These are phyloP conservation scores for Cancer borealis DNA, from an alignment of 2,888 invertebrate genomes.

Conservation along the genomic window DNA sequence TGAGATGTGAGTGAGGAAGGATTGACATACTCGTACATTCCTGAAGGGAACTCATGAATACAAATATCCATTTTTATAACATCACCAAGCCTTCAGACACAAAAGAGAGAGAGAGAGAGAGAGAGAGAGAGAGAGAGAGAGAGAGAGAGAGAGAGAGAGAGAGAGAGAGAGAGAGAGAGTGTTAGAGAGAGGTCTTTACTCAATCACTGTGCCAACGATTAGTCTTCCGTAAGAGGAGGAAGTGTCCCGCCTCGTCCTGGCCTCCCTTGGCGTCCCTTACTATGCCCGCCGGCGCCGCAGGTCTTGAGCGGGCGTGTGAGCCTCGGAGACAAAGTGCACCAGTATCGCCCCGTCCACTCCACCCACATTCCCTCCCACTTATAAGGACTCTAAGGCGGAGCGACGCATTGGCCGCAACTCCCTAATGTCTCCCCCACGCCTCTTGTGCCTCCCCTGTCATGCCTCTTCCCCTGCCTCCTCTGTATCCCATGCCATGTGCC, in stretches of 20 bases:
- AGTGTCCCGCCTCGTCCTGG: neutral
- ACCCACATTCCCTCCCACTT: constrained; percentile 2
- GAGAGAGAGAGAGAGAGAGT: neutral
- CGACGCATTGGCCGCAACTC: neutral
- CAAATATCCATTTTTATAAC: too few relatives aligned
- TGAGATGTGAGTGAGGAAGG: too few relatives aligned
- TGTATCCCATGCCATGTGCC: neutral
- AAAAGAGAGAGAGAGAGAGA: neutral
- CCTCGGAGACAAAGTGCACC: constrained; percentile 16
- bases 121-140: neutral
- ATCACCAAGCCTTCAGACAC: too few relatives aligned
- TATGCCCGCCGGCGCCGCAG: neutral
- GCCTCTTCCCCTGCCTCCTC: neutral
- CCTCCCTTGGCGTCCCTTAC: neutral
- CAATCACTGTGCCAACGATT: neutral
- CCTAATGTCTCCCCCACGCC: constrained; percentile 11
- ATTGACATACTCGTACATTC: too few relatives aligned
- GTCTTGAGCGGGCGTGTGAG: constrained; percentile 15
- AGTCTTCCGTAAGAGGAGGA: neutral
- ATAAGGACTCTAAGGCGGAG: neutral
- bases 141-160: too few relatives aligned
- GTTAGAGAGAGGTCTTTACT: neutral
- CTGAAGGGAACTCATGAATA: too few relatives aligned
- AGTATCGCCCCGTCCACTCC: constrained; percentile 8
- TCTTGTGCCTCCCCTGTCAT: neutral